These are phyloP conservation scores for Apostichopus leukothele DNA, from an alignment of 53 echinoderm and acorn worm genomes.

Conservation along the genomic window DNA sequence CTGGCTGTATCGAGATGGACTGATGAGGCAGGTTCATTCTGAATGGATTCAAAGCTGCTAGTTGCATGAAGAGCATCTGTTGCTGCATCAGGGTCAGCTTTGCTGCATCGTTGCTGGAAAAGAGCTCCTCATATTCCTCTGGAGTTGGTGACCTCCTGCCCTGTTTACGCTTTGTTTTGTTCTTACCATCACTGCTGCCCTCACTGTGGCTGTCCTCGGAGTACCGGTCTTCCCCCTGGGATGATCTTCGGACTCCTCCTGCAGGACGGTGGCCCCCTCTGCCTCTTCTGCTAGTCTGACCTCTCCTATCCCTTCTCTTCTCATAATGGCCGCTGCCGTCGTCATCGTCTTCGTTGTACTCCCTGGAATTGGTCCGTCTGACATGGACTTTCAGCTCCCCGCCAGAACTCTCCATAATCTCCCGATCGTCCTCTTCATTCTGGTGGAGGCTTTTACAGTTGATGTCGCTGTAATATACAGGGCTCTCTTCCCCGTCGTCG, in stretches of 20 bases:
- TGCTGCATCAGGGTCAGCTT: neutral
- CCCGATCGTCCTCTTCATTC: neutral
- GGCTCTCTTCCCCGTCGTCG: neutral
- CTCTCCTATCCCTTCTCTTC: neutral
- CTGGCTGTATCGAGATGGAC: neutral
- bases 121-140: neutral
- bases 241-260: neutral
- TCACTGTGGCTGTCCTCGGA: neutral
- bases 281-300: neutral
- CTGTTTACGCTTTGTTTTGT: neutral
- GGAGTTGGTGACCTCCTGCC: neutral
- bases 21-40: neutral
- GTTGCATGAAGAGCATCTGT: neutral
- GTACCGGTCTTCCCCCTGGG: neutral
- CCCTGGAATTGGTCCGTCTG: constrained; percentile 28
- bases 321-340: neutral
- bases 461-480: neutral
- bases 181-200: neutral
- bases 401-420: constrained; percentile 5
- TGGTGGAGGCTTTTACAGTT: neutral
- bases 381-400: constrained; percentile 29
- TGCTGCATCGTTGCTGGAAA: neutral
- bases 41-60: neutral
- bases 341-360: neutral
- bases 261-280: neutral